Base-by-base conservation (phyloP, 2,888 invertebrate genomes). In the Drosophila stalkeri region DNA sequence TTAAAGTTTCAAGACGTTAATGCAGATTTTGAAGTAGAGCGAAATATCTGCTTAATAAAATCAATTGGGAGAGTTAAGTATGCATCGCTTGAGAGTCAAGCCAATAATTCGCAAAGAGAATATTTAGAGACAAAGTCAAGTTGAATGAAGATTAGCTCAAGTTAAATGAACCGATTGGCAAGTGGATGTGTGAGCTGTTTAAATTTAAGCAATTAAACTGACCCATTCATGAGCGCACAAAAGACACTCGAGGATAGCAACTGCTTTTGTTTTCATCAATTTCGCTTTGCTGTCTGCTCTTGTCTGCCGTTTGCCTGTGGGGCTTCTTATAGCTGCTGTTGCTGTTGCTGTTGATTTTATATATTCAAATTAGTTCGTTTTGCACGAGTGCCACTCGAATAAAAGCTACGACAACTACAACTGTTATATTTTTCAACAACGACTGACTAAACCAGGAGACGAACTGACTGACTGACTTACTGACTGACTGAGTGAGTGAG, bases 331-430 rank as follows among this genome's bases (percentile, higher is more conserved):
- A 16, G 37, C 37, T 27, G 54, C 16, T 23, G 47, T 1, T 46
- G 46, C 47, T 37, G 57, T 39, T 64, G 54, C 14, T 65, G 47
- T 20, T 70, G 89, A 85, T 90, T 90, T 86, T 85, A 90, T 85
- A 85, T 89, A 86, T 86, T 89, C 91, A 86, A 90, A 86, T 86
- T 90, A 86, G 90, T 86, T 80, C 91, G 91, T 82, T 89, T 90
- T 89, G 86, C 86, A 86, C 86, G 91, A 86, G 86, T 90, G 86
- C 62, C 89, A 80, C 85, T 89, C 80, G 89, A 90, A 86, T 87
- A 72, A 75, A 77, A 87, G 83, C 86, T 70, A 64, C 72, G 72
- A 71, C 72, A 59, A 65, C 81, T 64, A 69, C 75, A 70, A 62
- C 79, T 67, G 89, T 82, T 80, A 82, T 90, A 90, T 88, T 83